Evolutionary conservation across 2,113 vertebrate genomes (phyloP).

Genomic region (Lampris megalopsis): DNA sequence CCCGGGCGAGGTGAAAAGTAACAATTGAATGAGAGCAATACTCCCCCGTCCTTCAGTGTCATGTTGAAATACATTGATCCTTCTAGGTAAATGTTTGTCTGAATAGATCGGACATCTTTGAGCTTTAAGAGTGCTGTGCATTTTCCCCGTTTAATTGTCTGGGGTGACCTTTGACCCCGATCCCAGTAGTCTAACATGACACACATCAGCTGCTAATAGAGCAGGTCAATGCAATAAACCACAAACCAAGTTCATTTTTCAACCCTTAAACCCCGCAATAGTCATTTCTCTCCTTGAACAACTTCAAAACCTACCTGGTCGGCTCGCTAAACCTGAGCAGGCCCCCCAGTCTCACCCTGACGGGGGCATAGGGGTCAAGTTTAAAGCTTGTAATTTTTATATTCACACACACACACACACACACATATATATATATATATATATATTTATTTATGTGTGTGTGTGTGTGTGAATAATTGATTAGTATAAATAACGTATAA

Average conservation of each 20-base stretch:
- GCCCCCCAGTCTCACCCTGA: conserved; percentile 1
- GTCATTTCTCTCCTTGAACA: conserved; percentile 8
- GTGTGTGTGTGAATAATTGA: conserved; percentile 25
- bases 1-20: conserved; percentile 23
- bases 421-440: not conserved
- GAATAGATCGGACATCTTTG: conserved; percentile 20
- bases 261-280: conserved; percentile 21
- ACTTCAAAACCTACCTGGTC: conserved; percentile 10
- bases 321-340: conserved; percentile 23
- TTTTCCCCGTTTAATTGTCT: conserved; percentile 16
- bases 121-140: conserved; percentile 32
- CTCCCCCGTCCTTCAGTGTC: conserved; percentile 42
- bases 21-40: conserved; percentile 52
- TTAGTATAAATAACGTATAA: conserved; percentile 48
- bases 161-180: conserved; percentile 20
- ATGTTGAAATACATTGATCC: not conserved
- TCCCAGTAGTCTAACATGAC: conserved; percentile 17
- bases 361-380: conserved; percentile 8
- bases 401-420: not conserved
- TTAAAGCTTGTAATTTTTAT: conserved; percentile 62
- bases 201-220: conserved; percentile 41
- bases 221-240: conserved; percentile 72
- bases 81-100: conserved; percentile 10
- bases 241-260: conserved; percentile 35
- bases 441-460: too few species aligned